phyloP scores from a whole-genome alignment of 2,113 vertebrate species.

The Dascyllus trimaculatus region DNA sequence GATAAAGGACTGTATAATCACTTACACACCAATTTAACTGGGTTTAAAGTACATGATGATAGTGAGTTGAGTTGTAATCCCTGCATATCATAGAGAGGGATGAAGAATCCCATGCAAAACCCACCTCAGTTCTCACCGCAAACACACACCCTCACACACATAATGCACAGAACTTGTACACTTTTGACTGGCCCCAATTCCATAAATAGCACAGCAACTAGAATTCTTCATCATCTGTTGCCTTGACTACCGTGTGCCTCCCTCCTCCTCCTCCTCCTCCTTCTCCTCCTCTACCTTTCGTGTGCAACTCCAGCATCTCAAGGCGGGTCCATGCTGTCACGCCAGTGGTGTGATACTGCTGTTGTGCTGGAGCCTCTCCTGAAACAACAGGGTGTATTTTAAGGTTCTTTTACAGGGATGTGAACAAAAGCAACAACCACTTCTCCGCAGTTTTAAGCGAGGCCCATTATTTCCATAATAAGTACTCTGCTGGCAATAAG shows the following conservation, averaged over 20 bases:
- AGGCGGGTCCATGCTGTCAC: slow-evolving; percentile 60
- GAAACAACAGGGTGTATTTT: slow-evolving; percentile 57
- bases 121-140: slow-evolving; percentile 17
- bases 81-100: background rate
- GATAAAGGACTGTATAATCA: background rate
- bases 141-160: slow-evolving; percentile 7
- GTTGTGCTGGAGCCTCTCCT: slow-evolving; percentile 34
- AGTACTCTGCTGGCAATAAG: slow-evolving; percentile 20
- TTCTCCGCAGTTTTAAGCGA: background rate
- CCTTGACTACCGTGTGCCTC: slow-evolving; percentile 78
- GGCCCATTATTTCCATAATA: slow-evolving; percentile 31
- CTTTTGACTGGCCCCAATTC: slow-evolving; percentile 77
- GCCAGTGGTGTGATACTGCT: slow-evolving; percentile 36
- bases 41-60: background rate
- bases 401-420: slow-evolving; percentile 2
- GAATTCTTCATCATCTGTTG: slow-evolving; percentile 78
- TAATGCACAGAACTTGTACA: slow-evolving; percentile 45
- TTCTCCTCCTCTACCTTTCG: slow-evolving; percentile 29
- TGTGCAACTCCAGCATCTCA: slow-evolving; percentile 39
- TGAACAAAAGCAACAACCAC: slow-evolving; percentile 11
- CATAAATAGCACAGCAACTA: slow-evolving; percentile 79
- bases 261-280: slow-evolving; percentile 37
- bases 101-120: slow-evolving; percentile 9
- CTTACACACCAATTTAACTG: slow-evolving; percentile 7
- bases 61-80: background rate